Evolutionary conservation across 2,113 vertebrate species (phyloP).

Genomic region (Pseudorectes ferrugineus): DNA sequence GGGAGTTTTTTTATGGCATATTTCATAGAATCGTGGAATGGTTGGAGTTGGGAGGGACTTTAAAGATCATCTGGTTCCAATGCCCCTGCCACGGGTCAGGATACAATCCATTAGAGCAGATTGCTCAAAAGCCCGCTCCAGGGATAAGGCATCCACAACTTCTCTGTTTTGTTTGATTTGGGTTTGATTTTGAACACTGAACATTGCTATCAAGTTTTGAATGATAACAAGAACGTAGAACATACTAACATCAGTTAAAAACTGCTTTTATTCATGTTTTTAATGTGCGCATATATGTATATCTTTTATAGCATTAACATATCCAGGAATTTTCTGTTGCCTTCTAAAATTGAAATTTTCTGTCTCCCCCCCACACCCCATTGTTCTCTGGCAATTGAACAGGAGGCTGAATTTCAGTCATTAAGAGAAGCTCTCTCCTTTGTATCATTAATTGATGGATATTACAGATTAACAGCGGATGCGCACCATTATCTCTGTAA

Average conservation of each 20-base stretch:
- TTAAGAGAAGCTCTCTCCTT: slow-evolving; percentile 90
- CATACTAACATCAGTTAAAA: background rate
- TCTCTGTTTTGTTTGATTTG: background rate
- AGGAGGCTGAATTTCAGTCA: slow-evolving; percentile 93
- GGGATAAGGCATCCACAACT: background rate
- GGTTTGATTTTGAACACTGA: background rate
- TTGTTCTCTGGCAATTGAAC: background rate
- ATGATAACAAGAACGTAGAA: background rate
- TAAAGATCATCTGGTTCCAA: background rate
- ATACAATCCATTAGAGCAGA: background rate
- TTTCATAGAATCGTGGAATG: background rate
- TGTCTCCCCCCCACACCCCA: background rate
- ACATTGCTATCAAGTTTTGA: background rate
- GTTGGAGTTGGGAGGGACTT: background rate
- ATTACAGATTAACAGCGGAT: slow-evolving; percentile 91
- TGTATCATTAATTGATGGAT: slow-evolving; percentile 93
- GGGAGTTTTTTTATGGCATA: rapidly evolving
- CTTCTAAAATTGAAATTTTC: background rate
- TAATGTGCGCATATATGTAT: background rate
- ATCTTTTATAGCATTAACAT: background rate
- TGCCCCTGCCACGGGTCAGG: rapidly evolving
- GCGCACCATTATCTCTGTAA: slow-evolving; percentile 96
- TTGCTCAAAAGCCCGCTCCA: background rate
- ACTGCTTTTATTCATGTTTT: background rate
- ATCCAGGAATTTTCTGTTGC: background rate